Conservation (phyloP, 2,797 vertebrate genomes). For the Eutrigla gurnardus region DNA sequence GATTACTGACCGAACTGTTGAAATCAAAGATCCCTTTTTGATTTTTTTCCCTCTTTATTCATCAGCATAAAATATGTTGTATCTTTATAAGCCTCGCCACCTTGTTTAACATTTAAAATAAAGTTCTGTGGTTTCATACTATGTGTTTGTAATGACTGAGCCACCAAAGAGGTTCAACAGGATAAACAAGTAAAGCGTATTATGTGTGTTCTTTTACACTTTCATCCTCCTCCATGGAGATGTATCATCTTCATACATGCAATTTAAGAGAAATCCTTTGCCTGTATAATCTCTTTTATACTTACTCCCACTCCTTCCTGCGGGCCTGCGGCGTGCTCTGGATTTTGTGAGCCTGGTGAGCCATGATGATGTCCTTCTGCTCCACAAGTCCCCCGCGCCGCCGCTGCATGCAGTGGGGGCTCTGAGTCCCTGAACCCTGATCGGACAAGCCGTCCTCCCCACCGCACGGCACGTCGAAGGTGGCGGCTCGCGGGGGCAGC, state of each 20-base stretch:
- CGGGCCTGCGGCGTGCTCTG: slow-evolving; percentile 90
- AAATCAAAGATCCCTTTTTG: neutral
- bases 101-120: neutral
- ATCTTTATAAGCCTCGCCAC: neutral
- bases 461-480: slow-evolving; percentile 84
- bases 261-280: slow-evolving; percentile 63
- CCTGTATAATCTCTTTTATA: slow-evolving; percentile 71
- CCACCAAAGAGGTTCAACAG: slow-evolving; percentile 9
- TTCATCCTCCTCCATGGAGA: slow-evolving; percentile 61
- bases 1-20: slow-evolving; percentile 24
- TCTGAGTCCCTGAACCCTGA: slow-evolving; percentile 75
- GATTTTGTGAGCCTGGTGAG: slow-evolving; percentile 90
- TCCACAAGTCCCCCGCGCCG: slow-evolving; percentile 88
- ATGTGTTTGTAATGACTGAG: neutral
- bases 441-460: slow-evolving; percentile 71
- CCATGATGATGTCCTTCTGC: slow-evolving; percentile 89
- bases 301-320: slow-evolving; percentile 92
- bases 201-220: slow-evolving; percentile 31
- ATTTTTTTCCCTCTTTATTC: neutral
- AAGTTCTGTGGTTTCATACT: neutral
- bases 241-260: slow-evolving; percentile 62
- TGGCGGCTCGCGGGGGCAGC: slow-evolving; percentile 82
- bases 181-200: no score
- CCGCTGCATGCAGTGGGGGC: slow-evolving; percentile 78
- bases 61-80: neutral